Base-by-base conservation (phyloP, 2,888 invertebrate genomes). In the Euzophera pinguis region DNA sequence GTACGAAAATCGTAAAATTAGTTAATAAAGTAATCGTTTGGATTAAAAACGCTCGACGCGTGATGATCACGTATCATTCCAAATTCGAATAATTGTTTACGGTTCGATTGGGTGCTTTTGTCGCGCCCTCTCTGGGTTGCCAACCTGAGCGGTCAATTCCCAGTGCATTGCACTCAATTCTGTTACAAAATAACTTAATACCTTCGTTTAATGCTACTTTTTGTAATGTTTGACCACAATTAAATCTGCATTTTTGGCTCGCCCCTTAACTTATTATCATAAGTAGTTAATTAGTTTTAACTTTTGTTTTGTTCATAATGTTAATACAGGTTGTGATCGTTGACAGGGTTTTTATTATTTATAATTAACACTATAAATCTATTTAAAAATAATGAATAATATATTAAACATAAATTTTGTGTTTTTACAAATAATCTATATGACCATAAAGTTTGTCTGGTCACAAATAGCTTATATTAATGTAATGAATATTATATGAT, bases 81-180 rank as follows among this genome's bases (percentile, higher is more conserved):
- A 75, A 76, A 67, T 79, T 70, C 71, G 63, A 73, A 74, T 81
- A 73, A 81, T 81, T 75, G 78, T 79, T 81, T 78, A 82, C 75
- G 78, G 73, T 75, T 73, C 71, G 74, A 74, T 77, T 71, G 73
- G 66, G 54, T 58, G 72, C 66, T 70, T 74, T 66, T 69, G 71
- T 69, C 64, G 66, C 71, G 67, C 65, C 70, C 73, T 71, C 65
- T 61, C 35, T 63, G 77, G 69, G 76, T 75, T 78, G 78, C 78
- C 78, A 80, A 72, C 79, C 78, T 78, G 67, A 63, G 71, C 76
- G 77, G 78, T 81, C 82, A 82, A 74, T 73, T 76, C 75, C 75
- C 78, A 77, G 84, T 74, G 67, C 84, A 70, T 81, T 85, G 86
- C 85, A 82, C 86, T 80, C 81, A 84, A 82, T 86, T 80, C 80